phyloP scores from a whole-genome alignment of 1,140 invertebrate genomes.

The Leptinotarsa texana region DNA sequence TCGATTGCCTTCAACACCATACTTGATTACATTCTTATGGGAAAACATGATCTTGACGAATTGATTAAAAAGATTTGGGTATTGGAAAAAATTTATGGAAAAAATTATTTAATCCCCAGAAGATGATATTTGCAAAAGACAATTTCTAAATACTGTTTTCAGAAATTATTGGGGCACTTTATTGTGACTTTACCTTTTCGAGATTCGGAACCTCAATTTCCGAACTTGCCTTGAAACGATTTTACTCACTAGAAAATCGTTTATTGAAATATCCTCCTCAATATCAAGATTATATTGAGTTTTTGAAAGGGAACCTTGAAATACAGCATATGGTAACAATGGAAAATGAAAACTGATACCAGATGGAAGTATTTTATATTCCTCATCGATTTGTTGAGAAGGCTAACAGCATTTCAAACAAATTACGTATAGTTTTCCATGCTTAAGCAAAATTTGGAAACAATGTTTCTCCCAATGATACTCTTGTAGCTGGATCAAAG shows the following conservation, averaged over 20 bases:
- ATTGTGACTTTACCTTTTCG: background rate
- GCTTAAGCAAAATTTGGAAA: too few species aligned
- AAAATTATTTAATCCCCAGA: too few species aligned
- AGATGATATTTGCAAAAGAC: background rate
- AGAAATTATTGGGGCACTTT: background rate
- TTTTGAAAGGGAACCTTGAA: background rate
- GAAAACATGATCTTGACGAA: background rate
- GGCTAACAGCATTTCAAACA: slow-evolving; percentile 32
- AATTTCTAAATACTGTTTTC: background rate
- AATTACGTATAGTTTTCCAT: too few species aligned
- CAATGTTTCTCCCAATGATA: too few species aligned
- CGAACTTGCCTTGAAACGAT: background rate
- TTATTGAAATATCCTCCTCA: background rate
- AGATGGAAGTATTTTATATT: slow-evolving; percentile 2
- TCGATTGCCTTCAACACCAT: background rate
- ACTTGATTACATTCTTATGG: background rate
- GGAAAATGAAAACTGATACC: background rate
- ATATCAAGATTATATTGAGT: background rate
- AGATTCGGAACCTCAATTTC: background rate
- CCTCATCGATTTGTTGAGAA: slow-evolving; percentile 52
- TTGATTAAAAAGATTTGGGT: background rate
- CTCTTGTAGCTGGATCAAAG: too few species aligned
- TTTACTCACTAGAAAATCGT: background rate
- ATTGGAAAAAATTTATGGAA: background rate
- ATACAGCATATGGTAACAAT: background rate